These are phyloP conservation scores for Hippocampus mohnikei DNA, from an alignment of 2,113 vertebrate genomes.

Conservation along the genomic window DNA sequence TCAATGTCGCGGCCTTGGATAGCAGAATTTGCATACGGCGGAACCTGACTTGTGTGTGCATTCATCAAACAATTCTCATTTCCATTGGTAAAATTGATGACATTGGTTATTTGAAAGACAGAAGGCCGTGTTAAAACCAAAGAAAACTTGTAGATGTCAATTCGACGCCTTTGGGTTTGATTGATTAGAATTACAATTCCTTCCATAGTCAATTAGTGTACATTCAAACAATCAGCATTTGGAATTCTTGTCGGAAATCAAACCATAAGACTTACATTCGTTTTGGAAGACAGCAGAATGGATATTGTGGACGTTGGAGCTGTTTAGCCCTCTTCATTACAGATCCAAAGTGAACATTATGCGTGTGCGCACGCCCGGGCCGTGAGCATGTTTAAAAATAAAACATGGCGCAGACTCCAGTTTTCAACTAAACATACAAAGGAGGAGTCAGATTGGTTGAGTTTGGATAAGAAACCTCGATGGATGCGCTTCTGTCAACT, in stretches of 20 bases:
- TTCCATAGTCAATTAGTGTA: constrained; percentile 12
- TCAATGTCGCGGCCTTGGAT: not conserved
- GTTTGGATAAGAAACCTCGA: not conserved
- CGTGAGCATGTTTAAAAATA: not conserved
- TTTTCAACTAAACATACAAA: not conserved
- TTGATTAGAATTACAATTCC: not conserved
- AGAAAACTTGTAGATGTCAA: not conserved
- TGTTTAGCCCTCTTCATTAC: constrained; percentile 29
- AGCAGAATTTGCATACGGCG: not conserved
- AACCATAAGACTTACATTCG: constrained; percentile 51
- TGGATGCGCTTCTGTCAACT: too few relatives aligned
- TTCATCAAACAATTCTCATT: not conserved
- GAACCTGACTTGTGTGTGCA: not conserved
- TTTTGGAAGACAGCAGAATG: constrained; percentile 58
- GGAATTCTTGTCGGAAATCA: constrained; percentile 26
- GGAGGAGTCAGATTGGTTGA: not conserved
- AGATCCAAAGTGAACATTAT: not conserved
- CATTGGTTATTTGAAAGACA: not conserved
- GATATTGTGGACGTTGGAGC: constrained; percentile 51
- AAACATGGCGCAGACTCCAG: not conserved
- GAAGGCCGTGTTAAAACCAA: not conserved
- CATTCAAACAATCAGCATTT: constrained; percentile 55
- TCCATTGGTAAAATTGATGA: not conserved
- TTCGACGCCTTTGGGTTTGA: not conserved
- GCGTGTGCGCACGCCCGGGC: not conserved